Evolutionary conservation across 2,888 invertebrate genomes (phyloP).

Genomic region (Diabrotica balteata): DNA sequence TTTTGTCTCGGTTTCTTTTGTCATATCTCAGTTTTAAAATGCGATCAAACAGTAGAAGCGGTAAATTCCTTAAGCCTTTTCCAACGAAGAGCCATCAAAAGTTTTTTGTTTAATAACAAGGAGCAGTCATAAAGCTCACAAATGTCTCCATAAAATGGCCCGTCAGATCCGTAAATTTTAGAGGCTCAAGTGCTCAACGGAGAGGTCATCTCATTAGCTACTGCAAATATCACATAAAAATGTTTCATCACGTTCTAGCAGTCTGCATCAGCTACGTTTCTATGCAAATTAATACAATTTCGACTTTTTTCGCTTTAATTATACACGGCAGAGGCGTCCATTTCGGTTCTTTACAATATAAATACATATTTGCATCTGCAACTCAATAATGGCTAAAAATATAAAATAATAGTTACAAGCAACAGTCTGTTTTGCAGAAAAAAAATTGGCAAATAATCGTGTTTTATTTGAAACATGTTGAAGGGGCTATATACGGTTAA

Average conservation of each 20-base stretch:
- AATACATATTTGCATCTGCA: too few species aligned
- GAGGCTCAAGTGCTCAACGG: slow-evolving; percentile 24
- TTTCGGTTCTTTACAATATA: too few species aligned
- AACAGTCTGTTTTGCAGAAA: too few species aligned
- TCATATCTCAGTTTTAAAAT: background rate
- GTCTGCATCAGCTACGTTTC: slow-evolving; percentile 40
- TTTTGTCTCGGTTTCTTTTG: too few species aligned
- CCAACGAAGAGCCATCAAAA: slow-evolving; percentile 30
- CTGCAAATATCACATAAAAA: slow-evolving; percentile 51
- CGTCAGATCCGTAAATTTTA: slow-evolving; percentile 36
- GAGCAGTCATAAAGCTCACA: slow-evolving; percentile 36
- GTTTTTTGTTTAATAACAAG: slow-evolving; percentile 36
- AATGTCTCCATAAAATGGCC: slow-evolving; percentile 39
- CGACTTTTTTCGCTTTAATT: slow-evolving; percentile 45
- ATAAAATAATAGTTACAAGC: too few species aligned
- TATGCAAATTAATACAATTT: slow-evolving; percentile 49
- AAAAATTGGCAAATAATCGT: too few species aligned
- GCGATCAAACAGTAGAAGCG: slow-evolving; percentile 15
- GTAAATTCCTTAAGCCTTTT: slow-evolving; percentile 35
- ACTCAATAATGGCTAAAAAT: too few species aligned
- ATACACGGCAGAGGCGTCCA: slow-evolving; percentile 31
- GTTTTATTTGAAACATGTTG: too few species aligned
- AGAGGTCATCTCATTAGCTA: slow-evolving; percentile 50
- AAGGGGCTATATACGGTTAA: too few species aligned
- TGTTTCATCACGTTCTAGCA: slow-evolving; percentile 50